Conservation (phyloP, 2,888 invertebrate species). For the Empis stercorea region DNA sequence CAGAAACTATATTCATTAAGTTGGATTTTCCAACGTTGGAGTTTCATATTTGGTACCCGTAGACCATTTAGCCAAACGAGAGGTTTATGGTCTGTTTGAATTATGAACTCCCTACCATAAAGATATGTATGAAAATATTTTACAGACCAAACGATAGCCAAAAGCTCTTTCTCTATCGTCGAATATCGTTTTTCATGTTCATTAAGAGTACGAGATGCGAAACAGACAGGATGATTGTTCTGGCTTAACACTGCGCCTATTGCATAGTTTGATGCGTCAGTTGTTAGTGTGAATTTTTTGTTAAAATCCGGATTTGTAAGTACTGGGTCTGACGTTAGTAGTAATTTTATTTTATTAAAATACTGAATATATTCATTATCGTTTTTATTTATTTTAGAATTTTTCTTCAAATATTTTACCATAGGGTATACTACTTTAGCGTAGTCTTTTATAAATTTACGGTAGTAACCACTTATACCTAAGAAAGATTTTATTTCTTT, state of each 20-base stretch:
- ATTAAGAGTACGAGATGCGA: constrained; percentile 5
- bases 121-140: constrained; percentile 8
- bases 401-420: constrained; percentile 2
- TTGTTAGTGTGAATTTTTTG: constrained; percentile 2
- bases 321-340: background rate
- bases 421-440: constrained; percentile 3
- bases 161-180: constrained; percentile 6
- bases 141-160: constrained; percentile 4
- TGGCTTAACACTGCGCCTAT: constrained; percentile 5
- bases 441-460: constrained; percentile 5
- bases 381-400: background rate
- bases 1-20: background rate
- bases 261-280: constrained; percentile 2
- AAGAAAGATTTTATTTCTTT: constrained; percentile 12
- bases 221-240: constrained; percentile 3
- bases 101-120: constrained; percentile 5
- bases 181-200: constrained; percentile 6
- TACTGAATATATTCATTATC: background rate
- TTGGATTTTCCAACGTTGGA: background rate
- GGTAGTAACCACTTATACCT: constrained; percentile 9
- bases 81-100: constrained; percentile 8
- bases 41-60: background rate
- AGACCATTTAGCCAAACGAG: constrained; percentile 5
- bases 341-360: constrained; percentile 4
- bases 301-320: constrained; percentile 3